Evolutionary conservation across 2,888 invertebrate genomes (phyloP), one percentile per base, ranked within the genome.

Genomic region (Tineola bisselliella): DNA sequence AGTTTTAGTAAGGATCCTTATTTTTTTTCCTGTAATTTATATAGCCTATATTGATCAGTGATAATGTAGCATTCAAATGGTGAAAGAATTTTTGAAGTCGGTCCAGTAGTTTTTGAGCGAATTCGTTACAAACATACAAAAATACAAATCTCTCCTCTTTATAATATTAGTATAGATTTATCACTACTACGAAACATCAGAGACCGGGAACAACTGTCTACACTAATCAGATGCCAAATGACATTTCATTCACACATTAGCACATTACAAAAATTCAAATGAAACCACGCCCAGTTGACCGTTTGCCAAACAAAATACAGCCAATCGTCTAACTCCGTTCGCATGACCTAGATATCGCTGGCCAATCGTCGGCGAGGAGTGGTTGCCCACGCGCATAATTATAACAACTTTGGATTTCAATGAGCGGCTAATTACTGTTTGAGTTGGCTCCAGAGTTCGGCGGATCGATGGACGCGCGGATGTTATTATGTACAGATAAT

Each of bases 381-480:
- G 12, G n/a, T 25, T 57, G 57, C 57, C 57, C 57, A 57, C 57
- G 57, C 57, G 57, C 57, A 57, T 44, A 2, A 8, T 25, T 57
- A 57, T 57, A 19, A 19, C 25, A 5, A 30, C 25, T 57, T 8
- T 56, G 56, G 12, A 19, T 19, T 57, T 57, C 25, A 57, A 57
- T 57, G 57, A 57, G 57, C 44, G n/a, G 57, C 2, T 57, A 57
- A 57, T 25, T 25, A 25, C 25, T 57, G 57, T 25, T 44, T 44
- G 12, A 5, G 44, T 44, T 44, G 44, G 44, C 44, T 25, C 25
- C 4, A 6, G 25, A n/a, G n/a, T n/a, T n/a, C n/a, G n/a, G n/a
- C n/a, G n/a, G n/a, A n/a, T n/a, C n/a, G n/a, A 25, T 25, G 25
- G 25, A 25, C 25, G 25, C 25, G 25, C 6, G 2, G 25, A 25